Evolutionary conservation across 2,797 vertebrate species (phyloP).

Genomic region (Lagorchestes hirsutus): DNA sequence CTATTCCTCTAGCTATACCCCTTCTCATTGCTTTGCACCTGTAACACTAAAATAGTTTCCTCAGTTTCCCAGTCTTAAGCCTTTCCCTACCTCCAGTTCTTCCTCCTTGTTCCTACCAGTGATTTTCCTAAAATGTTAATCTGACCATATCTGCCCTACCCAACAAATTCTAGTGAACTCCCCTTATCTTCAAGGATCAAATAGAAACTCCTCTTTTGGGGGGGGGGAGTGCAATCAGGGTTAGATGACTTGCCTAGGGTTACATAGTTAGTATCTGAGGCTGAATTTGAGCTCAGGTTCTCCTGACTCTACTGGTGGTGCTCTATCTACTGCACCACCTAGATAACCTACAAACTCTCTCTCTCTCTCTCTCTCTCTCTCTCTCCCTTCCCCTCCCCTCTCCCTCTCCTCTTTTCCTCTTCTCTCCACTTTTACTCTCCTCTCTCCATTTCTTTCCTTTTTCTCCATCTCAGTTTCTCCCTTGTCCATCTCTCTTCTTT

Average conservation of each 20-base stretch:
- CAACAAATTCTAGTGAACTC: too few relatives aligned
- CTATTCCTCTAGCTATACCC: neutral
- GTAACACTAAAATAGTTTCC: neutral
- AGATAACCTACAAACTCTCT: neutral
- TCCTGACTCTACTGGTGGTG: neutral
- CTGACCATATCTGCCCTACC: neutral
- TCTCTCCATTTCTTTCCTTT: neutral
- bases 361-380: neutral
- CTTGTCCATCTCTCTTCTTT: too few relatives aligned
- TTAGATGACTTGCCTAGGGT: neutral
- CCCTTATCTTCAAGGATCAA: neutral
- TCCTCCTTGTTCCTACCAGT: neutral
- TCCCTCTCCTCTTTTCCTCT: too few relatives aligned
- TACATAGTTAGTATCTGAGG: neutral
- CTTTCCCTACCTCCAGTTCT: neutral
- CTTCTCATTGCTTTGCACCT: neutral
- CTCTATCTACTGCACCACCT: neutral
- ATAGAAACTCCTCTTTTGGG: neutral
- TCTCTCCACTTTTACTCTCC: neutral
- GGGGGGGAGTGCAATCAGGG: neutral
- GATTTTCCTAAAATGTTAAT: neutral
- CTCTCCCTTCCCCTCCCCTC: neutral
- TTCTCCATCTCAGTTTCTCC: too few relatives aligned
- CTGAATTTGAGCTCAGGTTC: neutral
- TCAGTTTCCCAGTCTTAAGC: neutral